A percentile compares a stretch with the other conserved stretches of the same genome.
These are phyloP conservation scores for Tangara arthus DNA, from an alignment of 2,797 vertebrate genomes.

Conservation along the genomic window DNA sequence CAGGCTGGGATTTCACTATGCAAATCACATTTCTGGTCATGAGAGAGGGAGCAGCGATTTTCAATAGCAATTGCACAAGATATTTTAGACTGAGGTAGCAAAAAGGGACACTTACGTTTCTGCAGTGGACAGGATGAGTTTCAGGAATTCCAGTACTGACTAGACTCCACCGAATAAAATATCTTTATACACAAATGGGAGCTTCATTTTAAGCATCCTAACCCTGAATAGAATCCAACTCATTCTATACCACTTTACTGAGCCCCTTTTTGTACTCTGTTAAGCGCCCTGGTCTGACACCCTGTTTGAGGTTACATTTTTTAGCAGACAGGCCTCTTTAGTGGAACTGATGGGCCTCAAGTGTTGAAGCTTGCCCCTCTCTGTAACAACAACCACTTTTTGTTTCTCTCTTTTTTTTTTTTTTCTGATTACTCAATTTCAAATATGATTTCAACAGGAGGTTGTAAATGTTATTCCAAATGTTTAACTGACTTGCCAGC, in stretches of 20 bases:
- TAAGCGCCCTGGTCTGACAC: background rate
- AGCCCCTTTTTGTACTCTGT: background rate
- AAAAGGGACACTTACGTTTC: background rate
- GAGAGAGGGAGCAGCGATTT: background rate
- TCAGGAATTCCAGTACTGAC: background rate
- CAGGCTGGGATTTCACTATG: background rate
- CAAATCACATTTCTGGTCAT: background rate
- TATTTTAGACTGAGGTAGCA: background rate
- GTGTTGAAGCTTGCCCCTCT: background rate
- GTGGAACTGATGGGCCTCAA: background rate
- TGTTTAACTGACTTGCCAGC: background rate
- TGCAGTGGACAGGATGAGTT: background rate
- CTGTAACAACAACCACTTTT: background rate
- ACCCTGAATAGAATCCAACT: background rate
- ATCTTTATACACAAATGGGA: background rate
- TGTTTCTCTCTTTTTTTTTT: background rate
- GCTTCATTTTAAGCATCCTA: background rate
- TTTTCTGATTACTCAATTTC: background rate
- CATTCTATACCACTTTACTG: accelerated
- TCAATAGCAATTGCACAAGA: background rate
- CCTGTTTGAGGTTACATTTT: background rate
- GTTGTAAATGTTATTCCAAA: background rate
- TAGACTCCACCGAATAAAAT: background rate
- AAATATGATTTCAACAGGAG: background rate
- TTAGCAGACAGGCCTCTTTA: background rate